Conservation (phyloP, 2,113 vertebrate genomes). For the Anthoscopus minutus region DNA sequence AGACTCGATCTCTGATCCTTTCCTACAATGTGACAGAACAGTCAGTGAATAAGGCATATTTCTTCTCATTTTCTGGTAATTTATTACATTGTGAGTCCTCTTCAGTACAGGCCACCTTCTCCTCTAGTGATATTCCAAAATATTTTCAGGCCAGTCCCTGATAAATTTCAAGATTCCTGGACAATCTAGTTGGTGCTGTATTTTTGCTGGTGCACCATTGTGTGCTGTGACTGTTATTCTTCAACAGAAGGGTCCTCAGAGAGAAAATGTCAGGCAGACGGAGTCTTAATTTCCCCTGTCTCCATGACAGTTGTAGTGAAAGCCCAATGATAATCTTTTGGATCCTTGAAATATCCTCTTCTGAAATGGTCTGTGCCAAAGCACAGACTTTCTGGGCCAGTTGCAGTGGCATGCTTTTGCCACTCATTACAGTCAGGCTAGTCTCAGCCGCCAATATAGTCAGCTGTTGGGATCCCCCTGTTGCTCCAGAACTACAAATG, state of each 20-base stretch:
- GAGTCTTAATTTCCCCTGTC: neutral
- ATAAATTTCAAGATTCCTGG: neutral
- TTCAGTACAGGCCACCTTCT: neutral
- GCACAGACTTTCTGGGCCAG: neutral
- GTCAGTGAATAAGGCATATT: neutral
- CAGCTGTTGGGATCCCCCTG: neutral
- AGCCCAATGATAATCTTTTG: neutral
- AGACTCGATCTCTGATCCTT: neutral
- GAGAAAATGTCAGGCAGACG: neutral
- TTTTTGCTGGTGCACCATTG: neutral
- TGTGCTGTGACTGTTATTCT: neutral
- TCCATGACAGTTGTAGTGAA: neutral
- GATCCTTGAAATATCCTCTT: neutral
- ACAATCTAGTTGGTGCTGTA: neutral
- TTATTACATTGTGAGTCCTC: neutral
- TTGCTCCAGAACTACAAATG: neutral
- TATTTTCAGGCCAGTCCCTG: neutral
- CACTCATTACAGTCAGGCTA: neutral
- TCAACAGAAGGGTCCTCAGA: neutral
- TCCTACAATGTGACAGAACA: neutral
- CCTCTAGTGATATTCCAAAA: neutral
- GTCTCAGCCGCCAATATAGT: neutral
- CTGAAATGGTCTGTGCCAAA: neutral
- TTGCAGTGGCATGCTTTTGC: neutral
- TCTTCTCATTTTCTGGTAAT: neutral